Percentiles rank a stretch among this genome's conserved stretches.
Conservation (phyloP, 2,888 invertebrate species). For the Ceramica pisi region DNA sequence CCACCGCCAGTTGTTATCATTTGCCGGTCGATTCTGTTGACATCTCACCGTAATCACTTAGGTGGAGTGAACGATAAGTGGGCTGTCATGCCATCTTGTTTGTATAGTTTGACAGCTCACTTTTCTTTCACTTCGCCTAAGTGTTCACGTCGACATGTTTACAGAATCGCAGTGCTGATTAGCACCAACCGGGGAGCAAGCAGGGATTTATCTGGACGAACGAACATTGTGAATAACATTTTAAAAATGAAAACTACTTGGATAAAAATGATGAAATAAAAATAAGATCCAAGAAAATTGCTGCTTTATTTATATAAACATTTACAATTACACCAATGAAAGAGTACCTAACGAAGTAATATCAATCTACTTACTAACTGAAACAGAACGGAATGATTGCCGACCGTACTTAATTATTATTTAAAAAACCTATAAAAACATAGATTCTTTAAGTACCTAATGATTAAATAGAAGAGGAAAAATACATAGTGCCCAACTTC, state of each 20-base stretch:
- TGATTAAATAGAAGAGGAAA: neutral
- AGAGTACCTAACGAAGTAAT: conserved; percentile 30
- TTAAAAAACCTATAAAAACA: neutral
- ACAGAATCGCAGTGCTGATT: no score
- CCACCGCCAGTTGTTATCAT: no score
- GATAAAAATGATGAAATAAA: neutral
- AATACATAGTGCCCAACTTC: conserved; percentile 1
- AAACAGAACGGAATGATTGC: conserved; percentile 40
- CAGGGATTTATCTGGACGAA: no score
- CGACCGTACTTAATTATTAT: neutral
- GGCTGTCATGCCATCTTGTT: no score
- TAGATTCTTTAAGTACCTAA: neutral
- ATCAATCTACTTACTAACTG: conserved; percentile 17
- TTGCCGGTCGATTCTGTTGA: no score
- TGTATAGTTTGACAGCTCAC: no score
- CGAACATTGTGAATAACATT: no score
- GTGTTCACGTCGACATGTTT: no score
- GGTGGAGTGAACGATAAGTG: no score
- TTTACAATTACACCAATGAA: conserved; percentile 47
- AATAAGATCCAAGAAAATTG: neutral
- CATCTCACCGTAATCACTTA: no score
- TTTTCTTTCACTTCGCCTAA: no score
- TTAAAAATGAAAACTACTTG: neutral
- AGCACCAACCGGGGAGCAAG: no score
- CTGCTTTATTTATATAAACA: conserved; percentile 51